Base-by-base conservation (phyloP, 2,888 invertebrate species). In the Zele albiditarsus region DNA sequence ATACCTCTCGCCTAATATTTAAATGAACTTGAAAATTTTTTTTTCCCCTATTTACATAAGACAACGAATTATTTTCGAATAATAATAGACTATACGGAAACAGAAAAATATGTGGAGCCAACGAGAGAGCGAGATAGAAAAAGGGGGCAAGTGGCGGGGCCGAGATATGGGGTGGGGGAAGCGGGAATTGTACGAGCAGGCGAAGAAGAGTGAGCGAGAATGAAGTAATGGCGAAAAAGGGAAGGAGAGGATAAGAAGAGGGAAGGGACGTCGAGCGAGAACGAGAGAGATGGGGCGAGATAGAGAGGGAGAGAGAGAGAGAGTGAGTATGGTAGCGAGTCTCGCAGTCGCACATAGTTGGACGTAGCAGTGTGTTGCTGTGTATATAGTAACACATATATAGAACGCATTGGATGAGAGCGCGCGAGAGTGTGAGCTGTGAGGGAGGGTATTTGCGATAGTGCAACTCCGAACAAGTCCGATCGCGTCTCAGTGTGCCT, bases 391-490 rank as follows among this genome's bases (percentile, higher is more conserved):
- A 53, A 20, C 20, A 46, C 16, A 46, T 46, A 46, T 46, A 53
- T 53, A 53, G 53, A 10, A 53, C 20, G 53, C 53, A 53, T 23
- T 20, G 53, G n/a, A 60, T 42, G 46, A 28, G 46, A 62, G 31
- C 38, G 62, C 20, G 28, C 27, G 53, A 57, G 25, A 57, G 58
- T 31, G 63, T 58, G 38, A 38, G 38, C 38, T 38, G 67, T 46
- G 67, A 73, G 60, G 67, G 73, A 73, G 71, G 70, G 75, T 67
- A 75, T 71, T 75, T 38, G 75, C 75, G 65, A 71, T 75, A 75
- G 71, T 75, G 73, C 70, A 71, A 77, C 74, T 68, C 71, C 66
- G 60, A 71, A 38, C 63, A 60, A 71, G 71, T 68, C 70, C 70
- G 60, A 71, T 57, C 62, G 67, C 67, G 63, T 53, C 71, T 71